Percentiles rank a stretch among this genome's conserved stretches.
Conservation (phyloP, 2,888 invertebrate genomes). For the Heterodera filipjevi region DNA sequence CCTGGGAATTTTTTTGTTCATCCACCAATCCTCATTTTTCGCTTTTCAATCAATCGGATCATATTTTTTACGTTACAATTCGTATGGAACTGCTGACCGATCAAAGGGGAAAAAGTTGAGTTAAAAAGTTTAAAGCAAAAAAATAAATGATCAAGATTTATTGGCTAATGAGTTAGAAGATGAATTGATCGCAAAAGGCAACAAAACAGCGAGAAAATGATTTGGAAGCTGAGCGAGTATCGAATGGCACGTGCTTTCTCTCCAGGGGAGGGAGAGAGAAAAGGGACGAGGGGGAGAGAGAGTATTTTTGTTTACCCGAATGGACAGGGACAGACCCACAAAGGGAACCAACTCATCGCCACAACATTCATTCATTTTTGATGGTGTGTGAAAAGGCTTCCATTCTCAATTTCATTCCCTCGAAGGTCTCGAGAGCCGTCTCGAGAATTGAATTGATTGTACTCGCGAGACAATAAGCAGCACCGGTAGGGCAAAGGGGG, state of each 20-base stretch:
- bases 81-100: background rate
- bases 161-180: no score
- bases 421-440: background rate
- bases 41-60: background rate
- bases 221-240: background rate
- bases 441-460: background rate
- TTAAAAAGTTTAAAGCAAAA: no score
- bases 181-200: background rate
- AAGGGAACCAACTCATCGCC: background rate
- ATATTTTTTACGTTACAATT: background rate
- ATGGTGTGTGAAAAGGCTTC: slow-evolving; percentile 4
- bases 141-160: background rate
- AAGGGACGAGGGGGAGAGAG: background rate
- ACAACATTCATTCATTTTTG: background rate
- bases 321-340: no score
- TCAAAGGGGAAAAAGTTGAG: background rate
- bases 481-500: background rate
- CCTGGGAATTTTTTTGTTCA: background rate
- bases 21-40: background rate
- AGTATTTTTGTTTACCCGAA: background rate
- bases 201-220: background rate
- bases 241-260: background rate
- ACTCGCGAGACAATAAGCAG: background rate
- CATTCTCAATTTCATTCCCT: background rate
- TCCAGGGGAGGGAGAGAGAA: background rate